phyloP scores from a whole-genome alignment of 2,888 invertebrate genomes.

The Epistrophella euchroma region DNA sequence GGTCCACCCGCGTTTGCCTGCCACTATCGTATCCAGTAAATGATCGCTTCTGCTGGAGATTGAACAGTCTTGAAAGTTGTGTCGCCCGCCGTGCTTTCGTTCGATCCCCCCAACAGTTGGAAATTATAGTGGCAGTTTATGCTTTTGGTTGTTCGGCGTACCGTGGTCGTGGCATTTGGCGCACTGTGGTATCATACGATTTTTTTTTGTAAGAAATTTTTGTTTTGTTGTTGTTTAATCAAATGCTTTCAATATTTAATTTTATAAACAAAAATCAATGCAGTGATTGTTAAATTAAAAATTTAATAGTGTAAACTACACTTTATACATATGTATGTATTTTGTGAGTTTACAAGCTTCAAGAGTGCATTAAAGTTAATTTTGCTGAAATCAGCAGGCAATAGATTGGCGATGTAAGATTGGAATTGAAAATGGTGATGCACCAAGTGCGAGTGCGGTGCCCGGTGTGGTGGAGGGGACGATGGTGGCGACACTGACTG shows the following conservation, averaged over 20 bases:
- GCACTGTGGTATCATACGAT: slow-evolving; percentile 64
- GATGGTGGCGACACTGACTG: no score
- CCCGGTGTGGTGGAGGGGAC: background rate
- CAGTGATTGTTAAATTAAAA: slow-evolving; percentile 2
- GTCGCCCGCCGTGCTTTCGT: slow-evolving; percentile 10
- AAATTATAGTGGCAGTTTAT: slow-evolving; percentile 17
- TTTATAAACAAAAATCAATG: slow-evolving; percentile 3
- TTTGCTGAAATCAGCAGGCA: slow-evolving; percentile 16
- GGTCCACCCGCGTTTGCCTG: slow-evolving; percentile 40
- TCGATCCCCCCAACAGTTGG: slow-evolving; percentile 38
- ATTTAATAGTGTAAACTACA: background rate
- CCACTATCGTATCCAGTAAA: slow-evolving; percentile 55
- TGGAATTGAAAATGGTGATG: background rate
- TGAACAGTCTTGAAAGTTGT: slow-evolving; percentile 41
- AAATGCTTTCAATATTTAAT: background rate
- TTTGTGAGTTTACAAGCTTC: background rate
- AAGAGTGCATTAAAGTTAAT: slow-evolving; percentile 14
- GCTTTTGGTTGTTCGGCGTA: slow-evolving; percentile 23
- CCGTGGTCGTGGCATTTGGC: slow-evolving; percentile 27
- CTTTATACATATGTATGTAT: background rate
- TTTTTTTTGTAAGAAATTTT: slow-evolving; percentile 66
- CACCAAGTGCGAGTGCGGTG: background rate
- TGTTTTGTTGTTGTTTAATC: slow-evolving; percentile 4
- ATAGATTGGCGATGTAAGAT: slow-evolving; percentile 3
- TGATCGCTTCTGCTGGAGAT: slow-evolving; percentile 62